Conservation (phyloP, 64 coral and sea anemone species). For the Actinia equina region DNA sequence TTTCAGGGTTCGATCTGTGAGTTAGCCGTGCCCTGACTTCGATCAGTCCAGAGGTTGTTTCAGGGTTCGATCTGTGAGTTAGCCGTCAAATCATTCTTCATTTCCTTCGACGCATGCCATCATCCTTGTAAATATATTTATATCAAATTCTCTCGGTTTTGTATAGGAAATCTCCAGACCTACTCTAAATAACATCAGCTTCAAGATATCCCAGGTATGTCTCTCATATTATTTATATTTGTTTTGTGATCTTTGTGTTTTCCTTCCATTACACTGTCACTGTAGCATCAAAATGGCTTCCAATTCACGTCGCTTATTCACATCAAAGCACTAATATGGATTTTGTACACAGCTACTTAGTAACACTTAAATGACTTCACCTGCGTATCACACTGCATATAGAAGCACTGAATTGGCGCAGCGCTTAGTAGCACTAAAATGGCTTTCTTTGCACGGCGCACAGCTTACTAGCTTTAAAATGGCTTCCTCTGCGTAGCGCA, state of each 20-base stretch:
- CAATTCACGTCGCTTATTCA: no score
- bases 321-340: no score
- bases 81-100: not conserved
- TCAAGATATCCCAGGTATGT: conserved; percentile 65
- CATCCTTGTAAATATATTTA: not conserved
- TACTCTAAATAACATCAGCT: conserved; percentile 72
- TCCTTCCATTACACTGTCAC: no score
- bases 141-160: not conserved
- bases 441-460: not conserved
- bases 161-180: conserved; percentile 39
- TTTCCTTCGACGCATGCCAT: not conserved
- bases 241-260: no score
- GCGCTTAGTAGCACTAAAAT: not conserved
- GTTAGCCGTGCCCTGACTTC: no score
- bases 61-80: no score
- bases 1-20: no score
- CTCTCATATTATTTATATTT: not conserved
- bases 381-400: no score
- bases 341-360: no score
- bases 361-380: no score
- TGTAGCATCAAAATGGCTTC: no score
- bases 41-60: no score
- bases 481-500: not conserved
- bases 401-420: not conserved
- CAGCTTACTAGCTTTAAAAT: not conserved